Conservation (phyloP, 2,888 invertebrate genomes). For the Ophion slaviceki region DNA sequence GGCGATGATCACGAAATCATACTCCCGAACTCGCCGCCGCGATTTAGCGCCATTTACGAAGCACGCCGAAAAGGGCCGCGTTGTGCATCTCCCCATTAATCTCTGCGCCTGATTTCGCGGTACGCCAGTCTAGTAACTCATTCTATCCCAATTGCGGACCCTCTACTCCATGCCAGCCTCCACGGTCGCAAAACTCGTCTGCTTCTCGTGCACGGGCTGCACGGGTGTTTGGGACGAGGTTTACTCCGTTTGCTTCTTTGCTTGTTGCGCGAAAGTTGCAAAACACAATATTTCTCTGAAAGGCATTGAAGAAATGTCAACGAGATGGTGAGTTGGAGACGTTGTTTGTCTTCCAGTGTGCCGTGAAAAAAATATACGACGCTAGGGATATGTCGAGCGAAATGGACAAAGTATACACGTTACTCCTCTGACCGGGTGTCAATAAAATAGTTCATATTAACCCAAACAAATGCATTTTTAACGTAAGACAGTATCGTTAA, state of each 20-base stretch:
- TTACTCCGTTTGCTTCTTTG: background rate
- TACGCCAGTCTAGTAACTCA: too few relatives aligned
- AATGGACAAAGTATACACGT: background rate
- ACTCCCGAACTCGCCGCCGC: too few relatives aligned
- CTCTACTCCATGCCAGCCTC: background rate
- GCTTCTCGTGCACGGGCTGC: background rate
- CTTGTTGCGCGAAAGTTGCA: background rate
- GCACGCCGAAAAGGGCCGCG: too few relatives aligned
- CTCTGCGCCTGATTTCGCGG: too few relatives aligned
- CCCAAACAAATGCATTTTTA: background rate
- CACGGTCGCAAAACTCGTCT: background rate
- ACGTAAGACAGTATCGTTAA: too few relatives aligned
- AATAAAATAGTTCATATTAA: background rate
- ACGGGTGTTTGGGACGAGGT: background rate
- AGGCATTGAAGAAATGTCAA: conserved; percentile 70
- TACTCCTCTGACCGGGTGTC: background rate
- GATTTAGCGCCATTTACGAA: too few relatives aligned
- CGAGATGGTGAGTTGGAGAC: conserved; percentile 71
- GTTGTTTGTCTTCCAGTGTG: background rate
- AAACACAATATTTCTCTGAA: background rate
- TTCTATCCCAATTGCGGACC: too few relatives aligned
- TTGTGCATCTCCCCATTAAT: too few relatives aligned
- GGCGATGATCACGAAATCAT: too few relatives aligned
- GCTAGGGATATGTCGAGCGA: background rate
- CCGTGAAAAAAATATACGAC: background rate